phyloP scores from a whole-genome alignment of 2,113 vertebrate species.

The Morone chrysops region DNA sequence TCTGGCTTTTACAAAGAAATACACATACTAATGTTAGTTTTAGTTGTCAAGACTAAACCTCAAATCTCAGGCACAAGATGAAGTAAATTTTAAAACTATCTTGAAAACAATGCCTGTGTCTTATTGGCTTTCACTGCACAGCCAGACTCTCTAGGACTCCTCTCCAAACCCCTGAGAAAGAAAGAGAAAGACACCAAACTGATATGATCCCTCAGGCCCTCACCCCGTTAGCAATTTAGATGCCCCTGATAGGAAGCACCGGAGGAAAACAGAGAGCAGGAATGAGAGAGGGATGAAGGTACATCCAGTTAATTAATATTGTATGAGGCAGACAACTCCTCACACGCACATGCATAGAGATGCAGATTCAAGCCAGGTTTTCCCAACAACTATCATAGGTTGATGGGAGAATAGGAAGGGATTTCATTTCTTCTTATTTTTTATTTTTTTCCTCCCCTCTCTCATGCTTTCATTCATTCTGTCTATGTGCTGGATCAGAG shows the following conservation, averaged over 20 bases:
- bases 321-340: conserved; percentile 49
- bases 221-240: conserved; percentile 63
- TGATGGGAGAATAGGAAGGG: conserved; percentile 57
- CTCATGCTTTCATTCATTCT: conserved; percentile 64
- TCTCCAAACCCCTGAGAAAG: conserved; percentile 19
- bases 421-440: conserved; percentile 53
- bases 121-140: conserved; percentile 23
- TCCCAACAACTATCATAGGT: conserved; percentile 64
- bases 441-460: conserved; percentile 27
- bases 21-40: background rate
- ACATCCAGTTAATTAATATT: conserved; percentile 76
- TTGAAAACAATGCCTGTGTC: background rate
- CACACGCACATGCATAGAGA: conserved; percentile 24
- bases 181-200: conserved; percentile 38
- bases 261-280: conserved; percentile 41
- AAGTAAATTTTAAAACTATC: background rate
- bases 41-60: background rate
- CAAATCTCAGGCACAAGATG: background rate
- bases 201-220: conserved; percentile 45
- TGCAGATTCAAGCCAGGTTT: conserved; percentile 45
- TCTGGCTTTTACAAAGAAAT: background rate
- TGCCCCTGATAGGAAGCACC: conserved; percentile 41
- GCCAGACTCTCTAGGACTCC: conserved; percentile 17
- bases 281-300: conserved; percentile 45
- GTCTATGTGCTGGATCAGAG: conserved; percentile 75